Evolutionary conservation across 2,113 vertebrate genomes (phyloP), one percentile per base, ranked within the genome.

Genomic region (Eublepharis macularius): DNA sequence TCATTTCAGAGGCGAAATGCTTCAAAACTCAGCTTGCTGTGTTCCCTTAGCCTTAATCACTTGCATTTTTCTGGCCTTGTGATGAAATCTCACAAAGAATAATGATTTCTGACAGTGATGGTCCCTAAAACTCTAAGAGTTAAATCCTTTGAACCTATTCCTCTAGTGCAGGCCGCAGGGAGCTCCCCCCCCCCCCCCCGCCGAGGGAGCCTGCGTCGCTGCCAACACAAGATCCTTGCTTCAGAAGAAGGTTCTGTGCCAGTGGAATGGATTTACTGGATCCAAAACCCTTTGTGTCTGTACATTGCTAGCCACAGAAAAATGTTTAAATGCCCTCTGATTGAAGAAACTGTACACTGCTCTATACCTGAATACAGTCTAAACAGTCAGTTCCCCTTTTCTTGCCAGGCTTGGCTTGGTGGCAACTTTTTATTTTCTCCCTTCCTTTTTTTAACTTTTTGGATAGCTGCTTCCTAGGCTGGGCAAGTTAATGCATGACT

Each of bases 391-490:
- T 76, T 57, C 57, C 39, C 39, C 47, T 36, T 86, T 7, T 39
- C 41, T 6, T 57, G n/a, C 41, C 26, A 60, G 49, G 51, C 86
- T 41, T 72, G 47, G 26, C 66, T 74, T 45, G 69, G 11, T 60
- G 72, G n/a, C 14, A 76, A 68, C 39, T 32, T 49, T 66, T 80
- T 54, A 45, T 17, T 32, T 26, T 36, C 43, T 11, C 29, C 29
- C 26, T 32, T 13, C 43, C 43, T 60, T 9, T 29, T 54, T 70
- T 81, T 68, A 63, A 34, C 68, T 34, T 47, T 69, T 82, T 82
- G 80, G 60, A 60, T 81, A 66, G 72, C 63, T 66, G 29, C 73
- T 49, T 66, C 73, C 73, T 76, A 76, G 82, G 8, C n/a, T 80
- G 80, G 84, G 36, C 47, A 83, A 1, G 47, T 82, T 66, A 57